Base-by-base conservation (phyloP, 2,888 invertebrate species). In the Cataglyphis livida region DNA sequence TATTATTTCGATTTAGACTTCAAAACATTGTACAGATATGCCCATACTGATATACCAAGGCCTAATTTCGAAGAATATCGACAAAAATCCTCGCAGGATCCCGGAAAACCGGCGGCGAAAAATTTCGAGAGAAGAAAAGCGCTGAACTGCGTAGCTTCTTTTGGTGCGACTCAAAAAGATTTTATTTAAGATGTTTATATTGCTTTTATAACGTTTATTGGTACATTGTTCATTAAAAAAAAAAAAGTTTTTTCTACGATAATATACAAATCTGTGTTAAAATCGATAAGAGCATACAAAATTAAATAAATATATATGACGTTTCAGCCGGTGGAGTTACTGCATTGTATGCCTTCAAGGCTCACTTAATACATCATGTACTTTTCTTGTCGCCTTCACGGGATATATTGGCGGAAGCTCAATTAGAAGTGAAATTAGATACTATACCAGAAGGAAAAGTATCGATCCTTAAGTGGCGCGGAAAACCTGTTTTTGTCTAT, bases 401-500 rank as follows among this genome's bases (percentile, higher is more conserved):
- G 44, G 98, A 98, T 91, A 96, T 98, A 4, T 92, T 97, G 64
- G 98, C 98, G 2, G 83, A 97, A 91, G 96, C 98, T n/a, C 95
- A 96, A 88, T 96, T 97, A 84, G 98, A 98, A 95, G 95, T 98
- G 54, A 97, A 97, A 86, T 94, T 98, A 59, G 93, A 93, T 9
- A 96, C 96, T 86, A 96, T 98, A 82, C 96, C 96, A 0, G 97
- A 96, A 90, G 97, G 97, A 32, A 95, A 95, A 87, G 96, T 95
- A 82, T 91, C 95, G 74, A 95, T 97, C 0, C 96, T 96, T 90
- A 98, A 98, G 94, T 98, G 98, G 98, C 95, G 97, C 90, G 97
- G 97, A 79, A 98, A 98, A 93, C 98, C 98, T 0, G 95, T 98
- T 73, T 98, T 98, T 93, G 95, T 98, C 65, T 96, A 96, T 91